These are phyloP conservation scores for Spizaetus ornatus DNA, from an alignment of 2,113 vertebrate species.

Conservation along the genomic window DNA sequence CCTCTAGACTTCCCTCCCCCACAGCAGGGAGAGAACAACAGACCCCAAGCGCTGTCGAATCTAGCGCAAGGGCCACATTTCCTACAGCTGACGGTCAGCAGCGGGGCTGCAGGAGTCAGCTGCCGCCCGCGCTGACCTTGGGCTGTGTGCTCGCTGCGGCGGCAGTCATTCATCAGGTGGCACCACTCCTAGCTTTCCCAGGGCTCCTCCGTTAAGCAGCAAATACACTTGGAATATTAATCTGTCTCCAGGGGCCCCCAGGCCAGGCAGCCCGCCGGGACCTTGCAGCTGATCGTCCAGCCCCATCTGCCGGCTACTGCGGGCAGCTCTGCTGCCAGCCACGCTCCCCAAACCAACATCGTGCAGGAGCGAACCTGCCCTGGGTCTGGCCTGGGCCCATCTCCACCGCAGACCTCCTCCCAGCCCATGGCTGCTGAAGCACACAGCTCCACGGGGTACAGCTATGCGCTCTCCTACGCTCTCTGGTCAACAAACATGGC, in stretches of 20 bases:
- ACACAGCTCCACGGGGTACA: neutral
- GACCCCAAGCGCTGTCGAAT: neutral
- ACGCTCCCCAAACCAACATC: fast-evolving
- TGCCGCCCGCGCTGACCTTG: neutral
- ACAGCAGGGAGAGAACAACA: neutral
- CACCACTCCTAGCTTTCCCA: neutral
- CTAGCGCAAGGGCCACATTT: neutral
- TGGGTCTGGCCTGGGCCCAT: neutral
- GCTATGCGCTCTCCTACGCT: fast-evolving
- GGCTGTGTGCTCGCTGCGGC: neutral
- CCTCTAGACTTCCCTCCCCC: constrained; percentile 1
- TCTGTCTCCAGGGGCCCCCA: neutral
- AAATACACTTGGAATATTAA: neutral
- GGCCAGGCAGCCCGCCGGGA: neutral
- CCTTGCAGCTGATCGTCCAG: neutral
- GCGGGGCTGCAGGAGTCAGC: neutral
- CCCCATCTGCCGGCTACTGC: constrained; percentile 6
- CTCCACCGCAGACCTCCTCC: neutral
- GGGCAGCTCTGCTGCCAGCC: neutral
- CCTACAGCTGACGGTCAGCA: neutral
- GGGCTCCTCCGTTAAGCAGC: neutral
- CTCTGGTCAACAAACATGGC: neutral
- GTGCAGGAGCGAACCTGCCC: neutral
- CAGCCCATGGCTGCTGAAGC: fast-evolving
- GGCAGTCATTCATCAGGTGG: neutral